Evolutionary conservation across 1,140 invertebrate genomes (phyloP), one percentile per base, ranked within the genome.

Genomic region (Drosophila kepulauana): DNA sequence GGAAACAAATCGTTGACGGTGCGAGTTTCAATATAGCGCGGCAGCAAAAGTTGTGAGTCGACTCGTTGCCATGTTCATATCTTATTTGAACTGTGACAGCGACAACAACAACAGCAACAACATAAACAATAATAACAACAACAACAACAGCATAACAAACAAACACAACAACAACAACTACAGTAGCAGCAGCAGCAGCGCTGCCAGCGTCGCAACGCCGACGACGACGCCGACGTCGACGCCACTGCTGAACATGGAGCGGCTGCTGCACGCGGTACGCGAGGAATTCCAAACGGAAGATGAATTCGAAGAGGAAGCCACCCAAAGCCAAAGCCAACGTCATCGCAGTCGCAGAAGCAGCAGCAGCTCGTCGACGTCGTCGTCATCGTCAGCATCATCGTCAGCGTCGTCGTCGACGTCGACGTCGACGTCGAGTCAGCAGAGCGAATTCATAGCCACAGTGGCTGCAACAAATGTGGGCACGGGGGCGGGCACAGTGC

Each of bases 211-310:
- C 10, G 73, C 72, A 15, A 64, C 68, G 59, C 38, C 72, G 45
- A 57, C 69, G 15, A 43, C 72, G 51, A 61, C 67, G 67, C 59
- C 73, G 35, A 54, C 74, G 38, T 65, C 59, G 25, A 64, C 59
- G 79, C 80, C 63, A 48, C 65, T 52, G 49, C 77, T 85, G 45
- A 84, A 68, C 57, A 79, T 91, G 81, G 82, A 91, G 57, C 81
- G 91, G 46, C 43, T 91, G 58, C 64, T 91, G 65, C 86, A 85
- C 45, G 82, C 78, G 3, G 90, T 91, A n/a, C 78, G 75, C 25
- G 90, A 91, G 59, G 90, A 91, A 67, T 86, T 77, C 41, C 90
- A 91, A 72, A 78, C 82, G n/a, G 89, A 87, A 67, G 89, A 84
- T 30, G 79, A 80, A 48, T 72, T 64, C 51, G 80, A 89, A 28